Percentiles rank a stretch among this genome's conserved stretches.
Conservation (phyloP, 2,888 invertebrate species). For the Norana najaformis region DNA sequence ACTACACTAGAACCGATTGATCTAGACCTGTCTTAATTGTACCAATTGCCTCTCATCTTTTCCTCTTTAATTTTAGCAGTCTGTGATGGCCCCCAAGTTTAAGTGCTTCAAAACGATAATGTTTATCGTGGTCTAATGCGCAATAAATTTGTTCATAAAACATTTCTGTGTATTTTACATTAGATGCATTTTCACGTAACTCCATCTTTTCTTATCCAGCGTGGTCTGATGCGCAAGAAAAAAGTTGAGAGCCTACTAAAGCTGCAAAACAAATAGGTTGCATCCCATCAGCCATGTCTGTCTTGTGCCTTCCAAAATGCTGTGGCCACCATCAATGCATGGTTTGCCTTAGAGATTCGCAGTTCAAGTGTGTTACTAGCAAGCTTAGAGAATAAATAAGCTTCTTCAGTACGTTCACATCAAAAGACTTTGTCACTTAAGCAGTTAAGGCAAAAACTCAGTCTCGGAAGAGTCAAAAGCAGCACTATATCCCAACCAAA, state of each 20-base stretch:
- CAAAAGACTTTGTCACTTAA: neutral
- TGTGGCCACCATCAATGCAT: neutral
- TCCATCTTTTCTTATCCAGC: neutral
- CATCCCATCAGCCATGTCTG: neutral
- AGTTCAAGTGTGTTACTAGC: neutral
- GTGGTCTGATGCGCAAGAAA: neutral
- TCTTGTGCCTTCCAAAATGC: neutral
- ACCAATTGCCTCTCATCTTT: neutral
- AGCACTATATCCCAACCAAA: neutral
- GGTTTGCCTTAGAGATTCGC: neutral
- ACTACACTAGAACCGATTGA: neutral
- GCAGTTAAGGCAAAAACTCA: neutral
- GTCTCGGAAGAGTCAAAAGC: neutral
- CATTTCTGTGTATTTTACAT: neutral
- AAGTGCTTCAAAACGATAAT: neutral
- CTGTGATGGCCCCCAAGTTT: neutral
- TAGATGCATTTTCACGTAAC: neutral
- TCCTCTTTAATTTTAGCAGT: neutral
- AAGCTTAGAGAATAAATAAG: neutral
- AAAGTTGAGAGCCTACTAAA: neutral
- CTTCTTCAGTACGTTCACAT: neutral
- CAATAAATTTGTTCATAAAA: neutral
- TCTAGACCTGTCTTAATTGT: too few relatives aligned
- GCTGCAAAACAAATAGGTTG: neutral
- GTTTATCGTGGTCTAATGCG: neutral